Conservation (phyloP, 2,888 invertebrate species). For the Troglohyphantes excavatus region DNA sequence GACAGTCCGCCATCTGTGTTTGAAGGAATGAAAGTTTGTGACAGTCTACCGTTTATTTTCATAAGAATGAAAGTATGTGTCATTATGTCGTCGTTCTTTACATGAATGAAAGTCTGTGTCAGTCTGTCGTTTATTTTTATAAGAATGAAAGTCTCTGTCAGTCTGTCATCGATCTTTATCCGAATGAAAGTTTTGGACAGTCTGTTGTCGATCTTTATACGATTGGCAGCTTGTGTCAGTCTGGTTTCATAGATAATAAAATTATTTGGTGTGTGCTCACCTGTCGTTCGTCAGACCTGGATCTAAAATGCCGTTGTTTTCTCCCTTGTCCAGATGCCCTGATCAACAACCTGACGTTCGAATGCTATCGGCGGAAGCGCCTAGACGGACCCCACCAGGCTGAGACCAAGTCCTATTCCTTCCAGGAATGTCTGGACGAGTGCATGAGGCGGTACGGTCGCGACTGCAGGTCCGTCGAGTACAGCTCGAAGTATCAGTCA, state of each 20-base stretch:
- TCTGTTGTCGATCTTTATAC: too few species aligned
- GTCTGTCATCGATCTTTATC: too few species aligned
- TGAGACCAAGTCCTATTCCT: constrained; percentile 92
- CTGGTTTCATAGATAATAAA: not conserved
- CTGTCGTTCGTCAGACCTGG: not conserved
- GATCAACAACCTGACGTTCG: constrained; percentile 90
- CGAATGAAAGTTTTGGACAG: too few species aligned
- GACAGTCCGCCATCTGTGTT: too few species aligned
- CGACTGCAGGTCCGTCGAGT: constrained; percentile 80
- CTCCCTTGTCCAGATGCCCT: constrained; percentile 82
- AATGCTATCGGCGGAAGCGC: constrained; percentile 92
- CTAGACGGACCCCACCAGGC: constrained; percentile 94
- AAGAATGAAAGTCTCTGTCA: too few species aligned
- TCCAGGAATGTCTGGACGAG: constrained; percentile 95
- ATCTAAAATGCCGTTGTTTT: constrained; percentile 39
- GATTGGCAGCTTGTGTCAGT: not conserved
- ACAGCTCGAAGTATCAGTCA: constrained; percentile 77
- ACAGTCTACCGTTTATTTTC: not conserved
- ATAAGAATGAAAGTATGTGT: not conserved
- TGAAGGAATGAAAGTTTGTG: not conserved
- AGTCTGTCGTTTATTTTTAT: too few species aligned
- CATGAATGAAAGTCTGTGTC: not conserved
- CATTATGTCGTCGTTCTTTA: too few species aligned
- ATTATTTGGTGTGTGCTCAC: constrained; percentile 23
- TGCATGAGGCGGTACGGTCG: constrained; percentile 88